Evolutionary conservation across 2,888 invertebrate species (phyloP).

Genomic region (Rotaria sp.): DNA sequence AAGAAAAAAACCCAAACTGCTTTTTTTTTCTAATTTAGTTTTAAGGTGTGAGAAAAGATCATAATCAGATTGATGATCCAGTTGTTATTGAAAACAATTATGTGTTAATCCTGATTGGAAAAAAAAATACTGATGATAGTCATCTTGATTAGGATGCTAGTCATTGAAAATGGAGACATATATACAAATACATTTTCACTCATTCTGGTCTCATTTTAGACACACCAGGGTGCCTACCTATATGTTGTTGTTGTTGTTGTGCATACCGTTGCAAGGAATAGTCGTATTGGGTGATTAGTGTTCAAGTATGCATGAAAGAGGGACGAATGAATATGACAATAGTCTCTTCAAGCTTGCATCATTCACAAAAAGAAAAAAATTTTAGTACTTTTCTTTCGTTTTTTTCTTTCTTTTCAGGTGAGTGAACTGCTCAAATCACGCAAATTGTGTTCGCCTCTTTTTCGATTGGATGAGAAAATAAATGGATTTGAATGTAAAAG

Average conservation of each 20-base stretch:
- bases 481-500: neutral
- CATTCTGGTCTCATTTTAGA: neutral
- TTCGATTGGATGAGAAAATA: neutral
- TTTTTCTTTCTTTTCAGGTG: neutral
- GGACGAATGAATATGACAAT: neutral
- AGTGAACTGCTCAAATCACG: neutral
- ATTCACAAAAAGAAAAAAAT: neutral
- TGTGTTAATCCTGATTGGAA: slow-evolving; percentile 21
- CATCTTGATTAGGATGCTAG: slow-evolving; percentile 7
- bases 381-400: neutral
- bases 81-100: neutral
- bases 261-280: neutral
- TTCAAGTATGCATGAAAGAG: neutral
- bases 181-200: neutral
- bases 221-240: neutral
- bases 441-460: no score
- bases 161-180: neutral
- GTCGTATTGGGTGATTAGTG: slow-evolving; percentile 7
- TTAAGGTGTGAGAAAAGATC: neutral
- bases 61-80: slow-evolving; percentile 24
- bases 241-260: neutral
- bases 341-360: neutral
- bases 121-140: neutral
- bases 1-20: neutral
- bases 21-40: neutral